These are phyloP conservation scores for Porites cylindrica DNA, from an alignment of 92 coral and sea anemone genomes.

Conservation along the genomic window DNA sequence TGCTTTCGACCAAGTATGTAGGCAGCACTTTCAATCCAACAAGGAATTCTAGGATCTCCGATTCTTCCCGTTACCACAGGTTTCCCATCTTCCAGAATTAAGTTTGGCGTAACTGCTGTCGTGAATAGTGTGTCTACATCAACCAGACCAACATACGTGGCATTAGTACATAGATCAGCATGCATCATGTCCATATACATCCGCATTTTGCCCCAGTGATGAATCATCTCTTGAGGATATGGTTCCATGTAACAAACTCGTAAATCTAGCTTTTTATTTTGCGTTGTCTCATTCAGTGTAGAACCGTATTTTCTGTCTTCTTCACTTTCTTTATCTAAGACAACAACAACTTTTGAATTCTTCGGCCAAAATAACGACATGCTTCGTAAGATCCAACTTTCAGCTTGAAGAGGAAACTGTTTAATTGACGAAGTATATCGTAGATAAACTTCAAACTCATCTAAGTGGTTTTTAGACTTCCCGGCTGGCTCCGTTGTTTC, in stretches of 20 bases:
- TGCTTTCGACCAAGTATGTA: no score
- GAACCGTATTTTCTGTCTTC: no score
- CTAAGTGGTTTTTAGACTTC: no score
- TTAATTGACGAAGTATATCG: not conserved
- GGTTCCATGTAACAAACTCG: no score
- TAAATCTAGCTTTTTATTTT: no score
- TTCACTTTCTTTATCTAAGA: no score
- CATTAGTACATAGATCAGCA: no score
- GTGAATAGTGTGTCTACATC: constrained; percentile 5
- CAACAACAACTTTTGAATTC: no score
- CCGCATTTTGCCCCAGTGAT: not conserved
- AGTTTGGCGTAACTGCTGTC: constrained; percentile 8
- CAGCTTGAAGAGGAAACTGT: not conserved
- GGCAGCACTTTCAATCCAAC: not conserved
- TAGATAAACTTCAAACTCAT: not conserved
- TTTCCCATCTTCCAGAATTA: not conserved
- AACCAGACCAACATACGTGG: not conserved
- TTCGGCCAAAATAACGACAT: constrained; percentile 16
- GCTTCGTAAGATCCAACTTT: not conserved
- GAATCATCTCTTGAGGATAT: not conserved
- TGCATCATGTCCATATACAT: not conserved
- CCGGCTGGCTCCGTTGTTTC: not conserved
- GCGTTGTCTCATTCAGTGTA: no score
- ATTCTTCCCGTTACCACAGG: not conserved
- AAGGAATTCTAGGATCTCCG: constrained; percentile 3